These are phyloP conservation scores for Nebria brevicollis DNA, from an alignment of 2,888 invertebrate genomes.

Conservation along the genomic window DNA sequence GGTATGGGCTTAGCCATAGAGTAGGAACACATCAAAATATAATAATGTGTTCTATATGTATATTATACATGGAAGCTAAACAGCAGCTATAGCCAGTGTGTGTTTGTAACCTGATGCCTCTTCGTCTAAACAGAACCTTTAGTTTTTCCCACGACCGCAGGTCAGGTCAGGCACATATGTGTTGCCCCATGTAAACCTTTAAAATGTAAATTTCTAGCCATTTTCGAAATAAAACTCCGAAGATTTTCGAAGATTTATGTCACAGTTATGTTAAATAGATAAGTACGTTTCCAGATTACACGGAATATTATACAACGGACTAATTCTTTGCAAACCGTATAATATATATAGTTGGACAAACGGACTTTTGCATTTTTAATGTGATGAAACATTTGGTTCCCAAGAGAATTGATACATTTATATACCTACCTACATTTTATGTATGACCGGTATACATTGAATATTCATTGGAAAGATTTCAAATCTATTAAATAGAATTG, in stretches of 20 bases:
- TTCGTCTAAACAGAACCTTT: conserved; percentile 31
- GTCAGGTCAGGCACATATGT: conserved; percentile 40
- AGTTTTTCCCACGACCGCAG: conserved; percentile 46
- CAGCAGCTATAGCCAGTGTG: conserved; percentile 15
- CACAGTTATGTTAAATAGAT: conserved; percentile 42
- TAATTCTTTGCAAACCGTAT: background rate
- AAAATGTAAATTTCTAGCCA: conserved; percentile 44
- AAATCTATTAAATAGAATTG: no score
- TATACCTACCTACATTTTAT: background rate
- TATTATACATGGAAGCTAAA: background rate
- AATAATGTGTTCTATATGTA: conserved; percentile 1
- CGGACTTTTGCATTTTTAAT: background rate
- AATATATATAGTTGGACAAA: background rate
- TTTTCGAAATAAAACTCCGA: conserved; percentile 38
- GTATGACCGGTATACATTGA: background rate
- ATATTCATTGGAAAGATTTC: background rate
- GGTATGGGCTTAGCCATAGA: background rate
- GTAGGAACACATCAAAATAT: background rate
- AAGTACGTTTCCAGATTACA: conserved; percentile 14
- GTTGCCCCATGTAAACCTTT: conserved; percentile 29
- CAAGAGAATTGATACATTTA: background rate
- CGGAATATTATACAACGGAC: conserved; percentile 1
- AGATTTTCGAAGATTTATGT: conserved; percentile 38
- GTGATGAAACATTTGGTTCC: background rate
- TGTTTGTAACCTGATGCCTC: conserved; percentile 45